Evolutionary conservation across 2,113 vertebrate genomes (phyloP).

Genomic region (Odobenus rosmarus): DNA sequence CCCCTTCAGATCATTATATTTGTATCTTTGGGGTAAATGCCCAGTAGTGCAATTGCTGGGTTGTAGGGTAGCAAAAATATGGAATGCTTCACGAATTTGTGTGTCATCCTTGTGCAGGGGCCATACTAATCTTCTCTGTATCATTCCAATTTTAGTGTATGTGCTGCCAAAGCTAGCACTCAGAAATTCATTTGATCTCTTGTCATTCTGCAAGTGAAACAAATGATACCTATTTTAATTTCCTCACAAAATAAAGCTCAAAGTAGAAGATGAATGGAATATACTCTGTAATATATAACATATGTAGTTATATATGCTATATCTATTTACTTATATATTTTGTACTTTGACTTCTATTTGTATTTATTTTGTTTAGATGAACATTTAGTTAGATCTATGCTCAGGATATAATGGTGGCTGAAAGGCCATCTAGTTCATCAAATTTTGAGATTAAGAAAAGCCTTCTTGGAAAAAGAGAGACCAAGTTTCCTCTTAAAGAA

Average conservation of each 20-base stretch:
- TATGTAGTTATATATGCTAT: background rate
- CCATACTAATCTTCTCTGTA: background rate
- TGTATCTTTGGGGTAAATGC: background rate
- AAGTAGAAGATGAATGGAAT: background rate
- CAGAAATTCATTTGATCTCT: conserved; percentile 1
- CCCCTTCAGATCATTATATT: background rate
- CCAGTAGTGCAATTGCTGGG: background rate
- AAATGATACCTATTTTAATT: background rate
- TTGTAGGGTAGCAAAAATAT: background rate
- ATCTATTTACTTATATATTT: background rate
- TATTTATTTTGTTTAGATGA: conserved; percentile 10
- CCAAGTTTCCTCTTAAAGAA: background rate
- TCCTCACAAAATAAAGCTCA: background rate
- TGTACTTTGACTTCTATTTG: background rate
- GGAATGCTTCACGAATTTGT: background rate
- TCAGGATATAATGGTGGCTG: background rate
- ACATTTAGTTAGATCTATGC: background rate
- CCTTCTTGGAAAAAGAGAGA: background rate
- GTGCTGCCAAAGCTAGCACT: background rate
- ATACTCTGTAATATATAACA: background rate
- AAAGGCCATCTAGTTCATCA: background rate
- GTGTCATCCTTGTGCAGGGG: background rate
- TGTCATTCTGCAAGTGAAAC: background rate
- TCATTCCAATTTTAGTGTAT: background rate
- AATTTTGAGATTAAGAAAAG: background rate